These are phyloP conservation scores for Tolypeutes matacus DNA, from an alignment of 2,797 vertebrate species.

Conservation along the genomic window DNA sequence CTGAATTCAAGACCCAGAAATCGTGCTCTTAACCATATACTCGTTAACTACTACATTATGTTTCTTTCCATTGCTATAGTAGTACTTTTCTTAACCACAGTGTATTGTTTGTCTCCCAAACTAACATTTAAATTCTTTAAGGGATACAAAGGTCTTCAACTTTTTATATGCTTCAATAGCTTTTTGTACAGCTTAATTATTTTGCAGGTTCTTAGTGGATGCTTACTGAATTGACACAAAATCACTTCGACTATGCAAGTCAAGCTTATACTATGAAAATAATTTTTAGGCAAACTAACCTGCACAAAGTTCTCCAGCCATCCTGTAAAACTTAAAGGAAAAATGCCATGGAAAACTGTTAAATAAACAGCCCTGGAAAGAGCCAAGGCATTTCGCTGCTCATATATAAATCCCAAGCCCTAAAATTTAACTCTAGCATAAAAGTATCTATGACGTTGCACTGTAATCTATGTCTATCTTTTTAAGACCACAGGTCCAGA, in stretches of 20 bases:
- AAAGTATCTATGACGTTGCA: conserved; percentile 41
- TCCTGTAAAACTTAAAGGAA: conserved; percentile 29
- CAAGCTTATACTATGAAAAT: not conserved
- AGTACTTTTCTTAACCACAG: not conserved
- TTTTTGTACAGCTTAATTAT: conserved; percentile 34
- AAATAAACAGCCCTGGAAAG: not conserved
- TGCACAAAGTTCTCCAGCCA: not conserved
- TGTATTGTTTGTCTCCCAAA: not conserved
- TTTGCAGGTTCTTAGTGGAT: not conserved
- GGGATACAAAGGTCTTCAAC: not conserved
- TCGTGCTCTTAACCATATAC: not conserved
- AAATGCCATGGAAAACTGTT: not conserved
- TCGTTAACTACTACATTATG: not conserved
- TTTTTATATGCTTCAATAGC: not conserved
- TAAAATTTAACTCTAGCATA: not conserved
- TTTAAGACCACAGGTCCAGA: not conserved
- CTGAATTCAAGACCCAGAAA: conserved; percentile 15
- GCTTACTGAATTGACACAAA: not conserved
- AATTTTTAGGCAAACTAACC: conserved; percentile 44
- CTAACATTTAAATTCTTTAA: conserved; percentile 9
- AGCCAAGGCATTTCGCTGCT: not conserved
- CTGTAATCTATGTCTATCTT: not conserved
- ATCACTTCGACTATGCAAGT: conserved; percentile 32
- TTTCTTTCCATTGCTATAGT: not conserved
- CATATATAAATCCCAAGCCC: conserved; percentile 5